Percentiles rank a stretch among this genome's conserved stretches.
phyloP scores from a whole-genome alignment of 2,888 invertebrate genomes.

The Diadegma fenestrale region DNA sequence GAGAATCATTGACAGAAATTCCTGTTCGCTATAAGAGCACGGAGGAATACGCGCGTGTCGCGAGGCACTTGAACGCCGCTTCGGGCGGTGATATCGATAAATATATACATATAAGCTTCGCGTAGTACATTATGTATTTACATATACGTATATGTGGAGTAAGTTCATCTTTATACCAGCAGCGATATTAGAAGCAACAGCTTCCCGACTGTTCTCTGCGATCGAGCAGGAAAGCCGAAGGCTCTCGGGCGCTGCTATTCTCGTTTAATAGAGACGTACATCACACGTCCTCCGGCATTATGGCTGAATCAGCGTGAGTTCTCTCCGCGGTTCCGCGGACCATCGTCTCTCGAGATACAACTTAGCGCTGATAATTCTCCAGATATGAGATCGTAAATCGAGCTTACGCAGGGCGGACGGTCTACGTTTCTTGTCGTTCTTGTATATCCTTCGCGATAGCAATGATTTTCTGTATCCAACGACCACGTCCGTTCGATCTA shows the following conservation, averaged over 20 bases:
- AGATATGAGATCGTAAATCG: constrained; percentile 59
- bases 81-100: constrained; percentile 12
- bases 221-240: constrained; percentile 30
- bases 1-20: constrained; percentile 64
- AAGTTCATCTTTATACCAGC: constrained; percentile 40
- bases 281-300: constrained; percentile 41
- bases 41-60: constrained; percentile 61
- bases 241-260: constrained; percentile 42
- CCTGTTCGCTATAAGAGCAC: constrained; percentile 53
- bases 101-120: constrained; percentile 9
- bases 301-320: constrained; percentile 42
- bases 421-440: not conserved
- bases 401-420: not conserved
- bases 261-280: constrained; percentile 64
- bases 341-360: constrained; percentile 30
- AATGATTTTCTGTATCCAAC: constrained; percentile 8
- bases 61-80: constrained; percentile 49
- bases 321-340: constrained; percentile 33
- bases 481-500: constrained; percentile 12
- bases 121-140: constrained; percentile 10
- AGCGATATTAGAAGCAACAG: constrained; percentile 9
- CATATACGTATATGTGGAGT: constrained; percentile 10
- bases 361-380: constrained; percentile 47
- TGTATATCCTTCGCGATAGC: not conserved
- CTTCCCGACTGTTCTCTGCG: constrained; percentile 40